Percentiles rank a stretch among this genome's conserved stretches.
phyloP scores from a whole-genome alignment of 2,113 vertebrate species.

The Kryptolebias marmoratus region DNA sequence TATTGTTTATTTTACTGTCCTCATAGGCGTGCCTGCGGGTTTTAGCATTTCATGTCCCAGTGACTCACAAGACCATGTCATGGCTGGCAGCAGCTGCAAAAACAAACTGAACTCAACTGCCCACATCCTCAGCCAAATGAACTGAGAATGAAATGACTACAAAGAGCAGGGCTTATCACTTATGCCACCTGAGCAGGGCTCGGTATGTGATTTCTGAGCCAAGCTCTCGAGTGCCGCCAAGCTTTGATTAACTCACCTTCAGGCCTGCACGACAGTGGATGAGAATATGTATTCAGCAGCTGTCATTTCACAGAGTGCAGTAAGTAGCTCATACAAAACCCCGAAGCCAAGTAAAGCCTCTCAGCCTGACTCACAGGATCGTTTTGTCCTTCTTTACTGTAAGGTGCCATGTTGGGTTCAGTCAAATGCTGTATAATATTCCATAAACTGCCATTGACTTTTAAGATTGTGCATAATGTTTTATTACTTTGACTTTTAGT shows the following conservation, averaged over 20 bases:
- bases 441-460: background rate
- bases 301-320: slow-evolving; percentile 40
- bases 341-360: slow-evolving; percentile 38
- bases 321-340: slow-evolving; percentile 38
- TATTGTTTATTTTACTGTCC: background rate
- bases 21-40: background rate
- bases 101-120: slow-evolving; percentile 10
- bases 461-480: background rate
- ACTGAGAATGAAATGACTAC: slow-evolving; percentile 18
- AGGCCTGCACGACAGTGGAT: slow-evolving; percentile 6
- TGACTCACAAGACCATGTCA: slow-evolving; percentile 39
- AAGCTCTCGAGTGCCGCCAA: slow-evolving; percentile 19
- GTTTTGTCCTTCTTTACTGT: slow-evolving; percentile 17
- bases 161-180: slow-evolving; percentile 32
- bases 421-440: slow-evolving; percentile 8
- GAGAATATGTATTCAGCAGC: slow-evolving; percentile 41
- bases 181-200: slow-evolving; percentile 48
- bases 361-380: slow-evolving; percentile 38
- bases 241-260: slow-evolving; percentile 51
- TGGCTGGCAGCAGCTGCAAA: slow-evolving; percentile 6
- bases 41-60: slow-evolving; percentile 3
- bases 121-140: slow-evolving; percentile 34
- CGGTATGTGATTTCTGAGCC: slow-evolving; percentile 25
- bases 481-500: background rate
- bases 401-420: slow-evolving; percentile 8